Percentiles rank a stretch among this genome's conserved stretches.
Conservation (phyloP, 2,113 vertebrate genomes). For the Ornithorhynchus anatinus region DNA sequence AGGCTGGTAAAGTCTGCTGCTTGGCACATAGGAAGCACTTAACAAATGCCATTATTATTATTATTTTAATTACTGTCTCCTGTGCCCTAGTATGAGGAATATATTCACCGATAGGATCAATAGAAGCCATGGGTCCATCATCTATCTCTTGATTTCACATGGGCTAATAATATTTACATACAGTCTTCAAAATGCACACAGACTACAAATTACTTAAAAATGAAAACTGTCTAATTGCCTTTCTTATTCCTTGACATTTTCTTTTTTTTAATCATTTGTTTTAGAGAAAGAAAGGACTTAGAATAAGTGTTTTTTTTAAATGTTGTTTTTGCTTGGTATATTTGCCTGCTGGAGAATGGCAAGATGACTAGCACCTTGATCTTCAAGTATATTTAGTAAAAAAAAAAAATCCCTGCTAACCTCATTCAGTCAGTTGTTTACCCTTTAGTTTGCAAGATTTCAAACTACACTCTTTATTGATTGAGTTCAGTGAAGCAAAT, state of each 20-base stretch:
- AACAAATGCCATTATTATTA: too few species aligned
- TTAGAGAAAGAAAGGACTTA: constrained; percentile 21
- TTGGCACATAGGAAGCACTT: too few species aligned
- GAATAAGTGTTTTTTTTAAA: constrained; percentile 32
- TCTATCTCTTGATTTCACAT: too few species aligned
- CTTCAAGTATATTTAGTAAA: constrained; percentile 38
- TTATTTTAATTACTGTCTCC: too few species aligned
- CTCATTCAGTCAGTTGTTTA: constrained; percentile 47
- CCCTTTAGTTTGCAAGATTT: constrained; percentile 44
- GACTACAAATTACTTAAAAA: neutral
- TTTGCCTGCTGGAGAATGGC: neutral
- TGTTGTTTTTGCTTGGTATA: neutral
- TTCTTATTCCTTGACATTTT: neutral
- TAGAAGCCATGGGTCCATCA: too few species aligned
- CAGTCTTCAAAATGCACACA: neutral
- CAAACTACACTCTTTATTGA: constrained; percentile 50
- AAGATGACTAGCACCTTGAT: constrained; percentile 1
- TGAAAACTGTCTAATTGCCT: neutral
- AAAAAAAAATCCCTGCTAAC: constrained; percentile 54
- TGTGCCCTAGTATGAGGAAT: too few species aligned
- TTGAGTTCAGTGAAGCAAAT: constrained; percentile 48
- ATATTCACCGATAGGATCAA: too few species aligned
- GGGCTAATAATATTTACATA: neutral
- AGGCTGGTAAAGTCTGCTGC: too few species aligned
- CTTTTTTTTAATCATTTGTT: constrained; percentile 8